Base-by-base conservation (phyloP, 2,888 invertebrate species). In the Lapara coniferarum region DNA sequence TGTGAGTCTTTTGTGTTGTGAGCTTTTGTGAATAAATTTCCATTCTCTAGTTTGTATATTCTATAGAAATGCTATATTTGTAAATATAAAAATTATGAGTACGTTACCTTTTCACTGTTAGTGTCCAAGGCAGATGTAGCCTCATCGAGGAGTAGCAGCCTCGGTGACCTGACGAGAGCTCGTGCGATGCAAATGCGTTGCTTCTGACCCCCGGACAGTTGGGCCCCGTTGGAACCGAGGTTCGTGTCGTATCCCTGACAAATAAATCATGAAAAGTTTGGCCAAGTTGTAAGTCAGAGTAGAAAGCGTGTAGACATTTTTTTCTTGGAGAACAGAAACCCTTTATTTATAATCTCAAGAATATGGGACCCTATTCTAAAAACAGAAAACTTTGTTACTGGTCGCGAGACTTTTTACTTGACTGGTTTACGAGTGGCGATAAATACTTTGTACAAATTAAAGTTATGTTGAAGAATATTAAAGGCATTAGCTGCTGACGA, bases 181-280 rank as follows among this genome's bases (percentile, higher is more conserved):
- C 97, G 89, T 1, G 97, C 97, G 69, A 97, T 96, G 71, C 96
- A 96, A 69, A 97, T 95, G 66, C 96, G 91, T 84, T 97, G 97
- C 80, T 96, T 97, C 87, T 97, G 97, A 0, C 97, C 96, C 6
- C 92, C 93, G 46, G 96, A 96, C 63, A 97, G 84, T 77, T 96
- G 96, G 0, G 96, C 95, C 1, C 97, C 97, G 74, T 86, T 85
- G 67, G 96, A 94, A 0, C 96, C 96, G 37, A 96, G 95, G 72
- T 95, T 94, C 13, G 96, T 97, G 66, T 96, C 95, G 83, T 96
- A 96, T 51, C 96, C 95, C 95, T 96, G 76, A 2, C 74, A 25
- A 73, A 37, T 8, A 8, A 37, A 37, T 2, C 1, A 25, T 25
- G 25, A 25, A 25, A 25, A 25, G 25, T 37, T 37, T 37, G 37